Evolutionary conservation across 2,113 vertebrate genomes (phyloP).

Genomic region (Indri indri): DNA sequence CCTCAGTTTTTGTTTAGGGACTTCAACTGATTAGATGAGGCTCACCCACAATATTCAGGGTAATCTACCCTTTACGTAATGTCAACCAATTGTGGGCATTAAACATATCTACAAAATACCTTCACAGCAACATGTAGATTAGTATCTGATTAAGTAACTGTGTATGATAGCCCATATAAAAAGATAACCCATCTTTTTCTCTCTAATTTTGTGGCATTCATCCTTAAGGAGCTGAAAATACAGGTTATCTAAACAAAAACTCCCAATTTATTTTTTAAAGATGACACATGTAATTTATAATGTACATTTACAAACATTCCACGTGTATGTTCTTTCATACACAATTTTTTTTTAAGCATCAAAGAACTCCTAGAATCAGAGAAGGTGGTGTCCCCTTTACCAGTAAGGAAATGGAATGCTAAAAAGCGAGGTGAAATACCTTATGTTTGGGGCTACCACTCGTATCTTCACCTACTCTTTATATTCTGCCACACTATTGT

Average conservation of each 20-base stretch:
- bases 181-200: not conserved
- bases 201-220: not conserved
- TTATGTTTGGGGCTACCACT: accelerated
- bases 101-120: not conserved
- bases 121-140: not conserved
- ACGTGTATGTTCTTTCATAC: not conserved
- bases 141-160: not conserved
- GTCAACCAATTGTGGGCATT: not conserved
- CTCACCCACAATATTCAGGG: not conserved
- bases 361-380: not conserved
- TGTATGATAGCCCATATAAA: not conserved
- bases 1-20: not conserved
- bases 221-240: not conserved
- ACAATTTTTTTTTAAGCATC: not conserved
- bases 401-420: not conserved
- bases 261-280: not conserved
- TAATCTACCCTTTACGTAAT: not conserved
- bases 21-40: not conserved
- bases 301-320: not conserved
- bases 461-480: not conserved
- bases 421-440: not conserved
- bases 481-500: not conserved
- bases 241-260: not conserved
- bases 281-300: not conserved
- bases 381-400: not conserved